These are phyloP conservation scores for Corythornis madagascariensis DNA, from an alignment of 2,113 vertebrate genomes.

Conservation along the genomic window DNA sequence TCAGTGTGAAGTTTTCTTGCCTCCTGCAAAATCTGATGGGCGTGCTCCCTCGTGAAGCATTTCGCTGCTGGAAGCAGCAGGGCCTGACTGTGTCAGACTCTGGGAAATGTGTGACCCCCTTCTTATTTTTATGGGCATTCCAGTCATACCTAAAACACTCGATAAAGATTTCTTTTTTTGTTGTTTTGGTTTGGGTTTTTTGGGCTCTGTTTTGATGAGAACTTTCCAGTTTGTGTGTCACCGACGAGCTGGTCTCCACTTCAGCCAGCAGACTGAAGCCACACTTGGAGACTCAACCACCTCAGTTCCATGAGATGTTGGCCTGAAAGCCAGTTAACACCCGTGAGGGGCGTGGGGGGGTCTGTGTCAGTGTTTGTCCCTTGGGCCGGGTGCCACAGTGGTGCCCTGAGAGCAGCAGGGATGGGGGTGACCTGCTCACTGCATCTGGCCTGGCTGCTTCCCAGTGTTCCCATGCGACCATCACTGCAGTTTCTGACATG, in stretches of 20 bases:
- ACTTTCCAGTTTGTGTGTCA: background rate
- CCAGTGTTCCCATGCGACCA: background rate
- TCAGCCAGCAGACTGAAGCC: background rate
- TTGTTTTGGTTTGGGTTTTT: background rate
- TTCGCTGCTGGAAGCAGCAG: background rate
- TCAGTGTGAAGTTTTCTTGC: background rate
- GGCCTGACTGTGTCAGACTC: background rate
- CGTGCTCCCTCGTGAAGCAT: background rate
- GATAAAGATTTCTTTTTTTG: background rate
- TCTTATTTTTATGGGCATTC: conserved; percentile 49
- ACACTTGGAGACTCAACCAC: too few species aligned
- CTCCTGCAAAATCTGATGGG: background rate
- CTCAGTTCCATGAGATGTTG: background rate
- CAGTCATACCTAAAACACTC: conserved; percentile 15
- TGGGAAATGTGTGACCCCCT: conserved; percentile 56
- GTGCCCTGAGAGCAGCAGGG: background rate
- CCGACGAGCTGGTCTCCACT: background rate
- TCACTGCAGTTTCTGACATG: background rate
- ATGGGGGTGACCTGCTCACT: background rate
- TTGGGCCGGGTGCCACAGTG: background rate
- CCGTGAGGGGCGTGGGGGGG: rapidly evolving
- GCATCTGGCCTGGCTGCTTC: background rate
- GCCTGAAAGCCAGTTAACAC: background rate
- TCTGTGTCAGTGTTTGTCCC: background rate
- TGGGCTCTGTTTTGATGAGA: background rate